These are phyloP conservation scores for Synergus umbraculus DNA, from an alignment of 2,888 invertebrate species.

Conservation along the genomic window DNA sequence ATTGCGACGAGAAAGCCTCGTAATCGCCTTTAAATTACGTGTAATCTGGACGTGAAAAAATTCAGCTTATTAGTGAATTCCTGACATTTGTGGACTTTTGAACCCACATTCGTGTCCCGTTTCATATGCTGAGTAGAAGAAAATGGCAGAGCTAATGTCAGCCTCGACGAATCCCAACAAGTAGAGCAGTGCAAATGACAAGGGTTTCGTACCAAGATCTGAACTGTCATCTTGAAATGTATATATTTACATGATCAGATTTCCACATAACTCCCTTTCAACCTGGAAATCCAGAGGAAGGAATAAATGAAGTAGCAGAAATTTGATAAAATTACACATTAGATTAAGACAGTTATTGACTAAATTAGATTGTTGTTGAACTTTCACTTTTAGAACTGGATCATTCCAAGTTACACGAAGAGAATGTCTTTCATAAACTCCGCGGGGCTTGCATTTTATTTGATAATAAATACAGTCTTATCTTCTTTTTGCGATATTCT, in stretches of 20 bases:
- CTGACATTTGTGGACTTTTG: constrained; percentile 30
- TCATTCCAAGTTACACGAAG: neutral
- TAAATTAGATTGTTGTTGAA: neutral
- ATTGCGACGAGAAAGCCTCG: constrained; percentile 16
- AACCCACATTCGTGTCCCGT: constrained; percentile 21
- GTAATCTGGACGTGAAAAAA: constrained; percentile 13
- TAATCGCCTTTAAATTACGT: constrained; percentile 36
- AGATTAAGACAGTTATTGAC: neutral
- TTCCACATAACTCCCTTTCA: neutral
- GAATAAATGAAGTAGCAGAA: neutral
- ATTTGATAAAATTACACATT: neutral
- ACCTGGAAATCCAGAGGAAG: neutral
- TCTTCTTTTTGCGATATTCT: neutral
- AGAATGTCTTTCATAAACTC: neutral
- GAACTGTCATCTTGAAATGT: neutral
- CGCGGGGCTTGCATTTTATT: neutral
- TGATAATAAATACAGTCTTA: neutral
- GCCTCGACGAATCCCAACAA: constrained; percentile 24
- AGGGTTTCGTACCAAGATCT: neutral
- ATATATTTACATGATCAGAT: constrained; percentile 14
- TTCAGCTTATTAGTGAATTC: constrained; percentile 5
- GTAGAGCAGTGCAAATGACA: constrained; percentile 34
- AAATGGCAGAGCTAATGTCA: constrained; percentile 6
- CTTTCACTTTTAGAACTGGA: neutral
- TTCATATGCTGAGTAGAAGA: neutral